Conservation (phyloP, 1,140 invertebrate genomes). For the Eueides isabella region DNA sequence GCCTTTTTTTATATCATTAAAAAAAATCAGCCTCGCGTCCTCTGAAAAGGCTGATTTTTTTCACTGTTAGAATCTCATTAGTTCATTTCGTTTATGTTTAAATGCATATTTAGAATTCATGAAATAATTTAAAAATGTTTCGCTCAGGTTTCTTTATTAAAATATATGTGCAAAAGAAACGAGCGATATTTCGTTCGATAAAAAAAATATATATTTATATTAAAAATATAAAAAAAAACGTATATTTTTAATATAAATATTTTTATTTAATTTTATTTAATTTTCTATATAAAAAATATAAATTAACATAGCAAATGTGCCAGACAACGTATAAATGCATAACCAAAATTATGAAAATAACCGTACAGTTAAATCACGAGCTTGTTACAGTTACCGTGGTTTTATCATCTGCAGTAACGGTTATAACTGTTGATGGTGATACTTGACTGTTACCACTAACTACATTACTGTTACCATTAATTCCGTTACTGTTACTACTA, state of each 20-base stretch:
- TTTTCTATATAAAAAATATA: not conserved
- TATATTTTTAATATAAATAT: slow-evolving; percentile 3
- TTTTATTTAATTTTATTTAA: no score
- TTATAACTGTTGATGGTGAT: slow-evolving; percentile 24
- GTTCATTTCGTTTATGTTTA: not conserved
- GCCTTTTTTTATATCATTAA: slow-evolving; percentile 23
- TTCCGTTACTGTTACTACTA: slow-evolving; percentile 15
- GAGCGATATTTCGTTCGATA: slow-evolving; percentile 13
- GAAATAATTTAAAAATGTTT: not conserved
- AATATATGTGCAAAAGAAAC: slow-evolving; percentile 23
- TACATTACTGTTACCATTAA: not conserved
- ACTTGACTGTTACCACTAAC: slow-evolving; percentile 5
- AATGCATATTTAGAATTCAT: not conserved
- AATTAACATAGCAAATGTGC: not conserved
- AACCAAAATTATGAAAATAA: not conserved
- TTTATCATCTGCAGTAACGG: slow-evolving; percentile 32
- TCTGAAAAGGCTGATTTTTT: slow-evolving; percentile 48
- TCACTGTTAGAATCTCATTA: not conserved
- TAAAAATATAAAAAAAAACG: not conserved
- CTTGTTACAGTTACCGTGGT: slow-evolving; percentile 30
- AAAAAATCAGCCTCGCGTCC: slow-evolving; percentile 58
- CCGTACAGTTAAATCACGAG: slow-evolving; percentile 31
- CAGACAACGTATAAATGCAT: not conserved
- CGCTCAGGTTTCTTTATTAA: slow-evolving; percentile 4
- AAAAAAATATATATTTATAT: not conserved